Base-by-base conservation (phyloP, 2,888 invertebrate species). In the Apodemia mormo region DNA sequence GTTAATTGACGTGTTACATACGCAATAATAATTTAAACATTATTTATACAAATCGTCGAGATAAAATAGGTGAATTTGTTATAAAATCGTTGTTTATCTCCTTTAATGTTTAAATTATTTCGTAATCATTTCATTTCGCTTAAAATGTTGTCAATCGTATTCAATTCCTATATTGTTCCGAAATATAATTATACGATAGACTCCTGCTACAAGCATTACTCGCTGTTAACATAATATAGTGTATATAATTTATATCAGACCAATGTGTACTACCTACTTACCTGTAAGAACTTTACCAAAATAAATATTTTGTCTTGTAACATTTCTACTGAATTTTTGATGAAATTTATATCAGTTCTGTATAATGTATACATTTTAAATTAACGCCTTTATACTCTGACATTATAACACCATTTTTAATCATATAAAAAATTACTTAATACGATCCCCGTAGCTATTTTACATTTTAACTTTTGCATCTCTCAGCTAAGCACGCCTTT, bases 301-400 rank as follows among this genome's bases (percentile, higher is more conserved):
- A 49, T 45, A 49, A 33, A 61, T 37, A 61, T 61, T 37, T 61
- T 61, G 33, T 61, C 61, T 33, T 33, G 61, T 61, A 61, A 33
- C 61, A 33, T 30, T 61, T 61, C 61, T 61, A 37, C 61, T 2
- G 33, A 14, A 61, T 52, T 45, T 49, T 56, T 33, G 68, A 70
- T 65, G 43, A 67, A 65, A 68, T 71, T 70, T 68, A 37, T 70
- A 67, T 12, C 58, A 43, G 66, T 66, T 58, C 33, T 68, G 30
- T 37, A 64, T 45, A 10, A 64, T 30, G 6, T 45, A 65, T 52
- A 52, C 52, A 52, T 68, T 68, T 54, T 33, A 58, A 68, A 68
- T 64, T 33, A 65, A 61, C 14, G 61, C 61, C 61, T 61, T 61
- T 61, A 4, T 37, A 61, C 37, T 37, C 33, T 33, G 14, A 12